Percentiles rank a stretch among this genome's conserved stretches.
These are phyloP conservation scores for Semnopithecus entellus DNA, from an alignment of 2,113 vertebrate genomes.

Conservation along the genomic window DNA sequence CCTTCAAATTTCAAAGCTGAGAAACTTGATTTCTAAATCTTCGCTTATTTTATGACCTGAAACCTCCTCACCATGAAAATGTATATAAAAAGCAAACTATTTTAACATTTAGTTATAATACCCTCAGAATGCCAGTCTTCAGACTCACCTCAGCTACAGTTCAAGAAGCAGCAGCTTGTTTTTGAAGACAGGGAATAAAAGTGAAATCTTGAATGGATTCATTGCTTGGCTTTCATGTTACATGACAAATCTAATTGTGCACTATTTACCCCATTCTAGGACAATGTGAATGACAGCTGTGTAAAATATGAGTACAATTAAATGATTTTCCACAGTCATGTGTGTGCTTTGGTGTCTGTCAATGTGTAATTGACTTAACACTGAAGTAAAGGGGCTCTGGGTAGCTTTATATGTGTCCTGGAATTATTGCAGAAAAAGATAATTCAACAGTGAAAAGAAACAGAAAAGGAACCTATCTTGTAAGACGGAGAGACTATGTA, in stretches of 20 bases:
- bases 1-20: slow-evolving; percentile 44
- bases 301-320: slow-evolving; percentile 58
- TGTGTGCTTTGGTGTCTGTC: slow-evolving; percentile 49
- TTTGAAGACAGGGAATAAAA: neutral
- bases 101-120: neutral
- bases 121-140: neutral
- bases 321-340: slow-evolving; percentile 57
- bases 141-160: neutral
- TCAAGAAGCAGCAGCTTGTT: neutral
- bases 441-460: slow-evolving; percentile 17
- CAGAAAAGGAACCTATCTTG: neutral
- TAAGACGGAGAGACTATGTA: neutral
- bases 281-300: slow-evolving; percentile 53
- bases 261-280: slow-evolving; percentile 10
- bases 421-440: slow-evolving; percentile 40
- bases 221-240: slow-evolving; percentile 18
- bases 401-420: neutral
- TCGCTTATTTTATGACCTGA: neutral
- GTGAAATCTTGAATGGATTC: neutral
- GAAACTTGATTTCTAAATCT: neutral
- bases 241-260: slow-evolving; percentile 50
- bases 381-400: slow-evolving; percentile 13
- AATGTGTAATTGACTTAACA: slow-evolving; percentile 44
- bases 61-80: neutral
- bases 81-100: neutral